Conservation (phyloP, 2,113 vertebrate species). For the Romanogobio albipinnatus region DNA sequence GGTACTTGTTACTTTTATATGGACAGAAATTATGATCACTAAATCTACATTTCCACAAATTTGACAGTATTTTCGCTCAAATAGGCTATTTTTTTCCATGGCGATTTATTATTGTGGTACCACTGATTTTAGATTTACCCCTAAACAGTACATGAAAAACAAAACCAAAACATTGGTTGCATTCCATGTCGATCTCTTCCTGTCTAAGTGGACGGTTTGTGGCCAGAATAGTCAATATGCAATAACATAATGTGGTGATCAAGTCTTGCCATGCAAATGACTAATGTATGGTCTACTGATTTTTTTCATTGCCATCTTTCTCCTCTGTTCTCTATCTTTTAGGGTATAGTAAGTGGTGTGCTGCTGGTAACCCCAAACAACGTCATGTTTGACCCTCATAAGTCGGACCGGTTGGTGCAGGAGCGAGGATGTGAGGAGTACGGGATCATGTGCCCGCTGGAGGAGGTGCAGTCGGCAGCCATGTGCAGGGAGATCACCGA, state of each 20-base stretch:
- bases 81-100: not conserved
- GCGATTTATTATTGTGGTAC: not conserved
- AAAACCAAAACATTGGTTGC: not conserved
- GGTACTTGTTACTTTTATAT: not conserved
- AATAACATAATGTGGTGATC: not conserved
- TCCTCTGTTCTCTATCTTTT: conserved; percentile 24
- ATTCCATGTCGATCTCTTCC: not conserved
- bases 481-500: conserved; percentile 94
- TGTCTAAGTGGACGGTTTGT: not conserved
- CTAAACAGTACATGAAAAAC: not conserved
- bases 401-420: conserved; percentile 93
- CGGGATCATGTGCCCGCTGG: conserved; percentile 98
- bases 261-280: not conserved
- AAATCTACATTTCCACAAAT: not conserved
- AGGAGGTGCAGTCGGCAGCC: conserved; percentile 96
- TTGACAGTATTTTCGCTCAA: not conserved
- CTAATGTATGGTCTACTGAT: not conserved
- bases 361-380: conserved; percentile 98
- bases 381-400: conserved; percentile 99
- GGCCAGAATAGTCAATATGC: not conserved
- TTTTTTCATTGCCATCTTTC: not conserved
- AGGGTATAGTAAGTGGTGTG: conserved; percentile 96
- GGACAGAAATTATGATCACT: not conserved
- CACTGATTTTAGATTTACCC: not conserved
- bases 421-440: conserved; percentile 97